Evolutionary conservation across 2,797 vertebrate genomes (phyloP), one percentile per base, ranked within the genome.

Genomic region (Taenioides sp.): DNA sequence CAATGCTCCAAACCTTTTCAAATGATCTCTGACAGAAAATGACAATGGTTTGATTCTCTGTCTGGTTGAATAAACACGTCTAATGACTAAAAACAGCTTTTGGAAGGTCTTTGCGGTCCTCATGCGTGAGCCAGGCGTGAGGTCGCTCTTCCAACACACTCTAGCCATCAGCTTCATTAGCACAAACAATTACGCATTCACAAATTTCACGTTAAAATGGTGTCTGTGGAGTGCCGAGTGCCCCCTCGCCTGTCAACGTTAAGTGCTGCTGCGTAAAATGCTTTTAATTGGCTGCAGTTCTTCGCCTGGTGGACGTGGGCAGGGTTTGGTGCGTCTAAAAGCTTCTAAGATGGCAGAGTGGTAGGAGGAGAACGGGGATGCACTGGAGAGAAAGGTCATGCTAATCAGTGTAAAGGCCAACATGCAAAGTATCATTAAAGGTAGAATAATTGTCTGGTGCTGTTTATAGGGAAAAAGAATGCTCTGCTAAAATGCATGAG

Each of bases 231-330:
- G 86, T 37, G 60, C 79, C 60, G 82, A 89, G 85, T 81, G 83
- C 66, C 14, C 78, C 83, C 70, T 87, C 87, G 86, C 86, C 88
- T 87, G 89, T 90, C 89, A 92, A 81, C 86, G 86, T 87, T 92
- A 91, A 93, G 90, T 90, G 91, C 90, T 90, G 90, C 89, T 83
- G 86, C 86, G 80, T 91, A 90, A 91, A 92, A 92, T 83, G 88
- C 80, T 92, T 92, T 93, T 93, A 93, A 94, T 94, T 93, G 92
- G 88, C 81, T 88, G 88, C 79, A 70, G 85, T 83, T 89, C 86
- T 89, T 87, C 61, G 80, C 88, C 86, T 81, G 84, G 61, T 22
- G 61, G 11, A 22, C 2, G 61, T 3, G 34, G 60, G 34, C 14
- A 1, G 75, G 81, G 69, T 85, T 79, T 71, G 79, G 37, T 80